phyloP scores from a whole-genome alignment of 2,797 vertebrate species.

The Eurystomus glaucurus region DNA sequence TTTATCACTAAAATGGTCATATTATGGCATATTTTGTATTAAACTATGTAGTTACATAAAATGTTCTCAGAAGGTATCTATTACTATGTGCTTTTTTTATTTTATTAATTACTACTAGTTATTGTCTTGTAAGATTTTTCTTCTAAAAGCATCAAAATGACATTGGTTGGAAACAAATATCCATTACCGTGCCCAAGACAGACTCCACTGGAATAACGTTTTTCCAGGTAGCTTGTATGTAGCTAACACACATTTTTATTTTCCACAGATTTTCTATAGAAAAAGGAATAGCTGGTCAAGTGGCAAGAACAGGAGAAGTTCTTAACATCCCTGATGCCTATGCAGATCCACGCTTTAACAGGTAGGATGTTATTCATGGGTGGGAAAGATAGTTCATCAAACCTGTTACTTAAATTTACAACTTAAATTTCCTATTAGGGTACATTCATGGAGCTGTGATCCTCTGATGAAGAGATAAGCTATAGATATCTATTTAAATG shows the following conservation, averaged over 20 bases:
- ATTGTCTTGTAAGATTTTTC: constrained; percentile 13
- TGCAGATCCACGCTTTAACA: constrained; percentile 98
- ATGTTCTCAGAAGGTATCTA: neutral
- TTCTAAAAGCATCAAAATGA: constrained; percentile 36
- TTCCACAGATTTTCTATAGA: constrained; percentile 96
- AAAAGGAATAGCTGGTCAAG: constrained; percentile 98
- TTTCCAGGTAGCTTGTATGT: neutral
- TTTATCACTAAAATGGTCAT: neutral
- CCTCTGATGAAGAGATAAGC: neutral
- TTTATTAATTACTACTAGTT: neutral
- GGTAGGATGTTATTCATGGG: constrained; percentile 78
- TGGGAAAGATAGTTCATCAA: neutral
- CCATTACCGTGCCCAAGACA: neutral
- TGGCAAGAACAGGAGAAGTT: constrained; percentile 97
- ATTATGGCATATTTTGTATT: neutral
- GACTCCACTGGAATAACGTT: neutral
- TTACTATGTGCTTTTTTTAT: neutral
- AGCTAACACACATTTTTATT: neutral
- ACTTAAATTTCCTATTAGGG: neutral
- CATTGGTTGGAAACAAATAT: neutral
- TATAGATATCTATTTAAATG: neutral
- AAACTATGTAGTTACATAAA: neutral
- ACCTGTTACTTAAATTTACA: neutral
- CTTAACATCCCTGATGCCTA: constrained; percentile 99
- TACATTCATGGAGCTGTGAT: neutral